Evolutionary conservation across 2,113 vertebrate genomes (phyloP), one percentile per base, ranked within the genome.

Genomic region (Eurypyga helias): DNA sequence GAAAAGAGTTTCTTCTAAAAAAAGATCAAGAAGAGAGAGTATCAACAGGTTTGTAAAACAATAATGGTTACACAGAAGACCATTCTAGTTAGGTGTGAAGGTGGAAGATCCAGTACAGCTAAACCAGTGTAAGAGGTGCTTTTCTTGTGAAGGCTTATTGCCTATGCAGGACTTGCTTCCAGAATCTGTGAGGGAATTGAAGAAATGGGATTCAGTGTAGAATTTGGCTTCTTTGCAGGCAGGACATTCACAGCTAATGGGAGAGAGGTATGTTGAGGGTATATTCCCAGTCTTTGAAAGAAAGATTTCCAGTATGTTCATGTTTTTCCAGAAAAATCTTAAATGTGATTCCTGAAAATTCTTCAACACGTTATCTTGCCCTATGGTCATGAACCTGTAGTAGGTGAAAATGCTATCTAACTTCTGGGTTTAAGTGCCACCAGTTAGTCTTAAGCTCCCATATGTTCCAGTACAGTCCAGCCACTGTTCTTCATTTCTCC

Each of bases 361-460:
- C 14, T 45, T 23, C 49, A 51, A 3, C 6, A 60, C 10, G 6
- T 76, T 60, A 2, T 7, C 20, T 77, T 58, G 36, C 61, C 17
- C 26, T 33, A 8, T 61, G 38, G 36, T 64, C 29, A 11, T 2
- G 10, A 79, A 4, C 24, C 36, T 4, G 0, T 1, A 18, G 17
- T 1, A 57, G 41, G 33, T 57, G 17, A 43, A 61, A 38, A n/a
- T 2, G 8, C 19, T 33, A 20, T 52, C 8, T 4, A 12, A 1
- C 34, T 66, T 34, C 61, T 51, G 24, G 21, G 3, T 31, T 73
- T 38, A 48, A 31, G 52, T 76, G 36, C 24, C 31, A 51, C 55
- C 17, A 8, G n/a, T 51, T 45, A 78, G 20, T 43, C 13, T 46
- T 46, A 38, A 64, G 20, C 28, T 55, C 62, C 62, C 24, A 0